Conservation (phyloP, 2,888 invertebrate genomes). For the Drosophila percnosoma region DNA sequence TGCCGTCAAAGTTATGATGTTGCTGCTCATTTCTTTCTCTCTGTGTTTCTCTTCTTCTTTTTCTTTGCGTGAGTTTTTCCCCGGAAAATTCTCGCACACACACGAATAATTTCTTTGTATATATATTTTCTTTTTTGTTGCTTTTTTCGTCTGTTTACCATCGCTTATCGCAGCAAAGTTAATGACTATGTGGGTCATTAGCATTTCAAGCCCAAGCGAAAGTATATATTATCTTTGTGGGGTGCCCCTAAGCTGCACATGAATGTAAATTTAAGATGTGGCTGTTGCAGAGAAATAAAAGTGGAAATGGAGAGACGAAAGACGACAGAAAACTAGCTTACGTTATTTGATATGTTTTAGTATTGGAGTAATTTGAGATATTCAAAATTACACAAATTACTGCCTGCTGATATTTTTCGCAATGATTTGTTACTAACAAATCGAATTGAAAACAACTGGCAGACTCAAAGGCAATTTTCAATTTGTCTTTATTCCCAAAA, state of each 20-base stretch:
- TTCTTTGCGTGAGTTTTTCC: conserved; percentile 10
- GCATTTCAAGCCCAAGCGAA: conserved; percentile 56
- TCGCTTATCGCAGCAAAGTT: conserved; percentile 72
- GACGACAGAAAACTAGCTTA: not conserved
- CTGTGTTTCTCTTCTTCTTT: not conserved
- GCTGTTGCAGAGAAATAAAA: conserved; percentile 13
- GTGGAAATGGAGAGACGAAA: not conserved
- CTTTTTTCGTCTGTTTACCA: conserved; percentile 34
- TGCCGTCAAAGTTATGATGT: conserved; percentile 51
- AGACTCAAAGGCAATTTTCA: conserved; percentile 6
- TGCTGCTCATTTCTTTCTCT: conserved; percentile 20
- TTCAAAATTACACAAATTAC: not conserved
- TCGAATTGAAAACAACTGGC: not conserved
- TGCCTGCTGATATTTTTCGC: not conserved
- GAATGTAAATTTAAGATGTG: conserved; percentile 36
- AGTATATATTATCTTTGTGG: conserved; percentile 1
- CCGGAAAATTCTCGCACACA: conserved; percentile 31
- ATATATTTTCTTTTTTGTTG: conserved; percentile 8
- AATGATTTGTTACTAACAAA: not conserved
- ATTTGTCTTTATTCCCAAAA: conserved; percentile 6
- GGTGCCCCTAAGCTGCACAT: not conserved
- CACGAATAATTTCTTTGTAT: conserved; percentile 52
- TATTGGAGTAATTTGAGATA: not conserved
- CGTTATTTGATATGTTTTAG: not conserved
- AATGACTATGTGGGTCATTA: conserved; percentile 78